A percentile compares a stretch with the other conserved stretches of the same genome.
Conservation (phyloP, 2,888 invertebrate species). For the Drosophila tanythrix region DNA sequence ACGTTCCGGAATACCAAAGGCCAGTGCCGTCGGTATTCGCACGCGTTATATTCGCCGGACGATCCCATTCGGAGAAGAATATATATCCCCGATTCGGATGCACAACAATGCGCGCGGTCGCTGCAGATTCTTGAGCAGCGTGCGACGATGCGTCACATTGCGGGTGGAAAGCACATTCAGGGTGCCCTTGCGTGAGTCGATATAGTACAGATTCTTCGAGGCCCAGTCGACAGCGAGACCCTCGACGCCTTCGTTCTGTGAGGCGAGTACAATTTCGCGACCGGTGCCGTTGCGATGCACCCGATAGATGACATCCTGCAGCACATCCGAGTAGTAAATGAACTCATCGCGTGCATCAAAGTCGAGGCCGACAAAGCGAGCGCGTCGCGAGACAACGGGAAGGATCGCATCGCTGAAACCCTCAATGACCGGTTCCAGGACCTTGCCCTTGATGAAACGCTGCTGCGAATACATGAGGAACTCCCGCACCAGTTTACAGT, state of each 20-base stretch:
- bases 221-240: slow-evolving; percentile 98
- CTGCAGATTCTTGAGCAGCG: slow-evolving; percentile 93
- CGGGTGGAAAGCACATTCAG: slow-evolving; percentile 95
- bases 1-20: slow-evolving; percentile 95
- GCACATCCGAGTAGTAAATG: slow-evolving; percentile 98
- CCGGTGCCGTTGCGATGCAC: slow-evolving; percentile 92
- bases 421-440: slow-evolving; percentile 93
- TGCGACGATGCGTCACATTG: slow-evolving; percentile 93
- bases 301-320: slow-evolving; percentile 96
- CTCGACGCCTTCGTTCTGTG: slow-evolving; percentile 98
- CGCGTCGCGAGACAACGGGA: slow-evolving; percentile 95
- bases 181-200: slow-evolving; percentile 97
- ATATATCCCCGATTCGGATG: slow-evolving; percentile 97
- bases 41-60: slow-evolving; percentile 97
- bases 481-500: slow-evolving; percentile 92
- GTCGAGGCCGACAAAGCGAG: slow-evolving; percentile 97
- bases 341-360: slow-evolving; percentile 95
- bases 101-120: slow-evolving; percentile 98
- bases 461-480: slow-evolving; percentile 98
- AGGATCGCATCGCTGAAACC: slow-evolving; percentile 97
- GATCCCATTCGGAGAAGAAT: slow-evolving; percentile 98
- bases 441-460: slow-evolving; percentile 97
- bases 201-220: slow-evolving; percentile 97
- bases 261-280: slow-evolving; percentile 95
- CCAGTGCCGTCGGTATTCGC: slow-evolving; percentile 96